Evolutionary conservation across 2,888 invertebrate genomes (phyloP).

Genomic region (Rosalia funebris): DNA sequence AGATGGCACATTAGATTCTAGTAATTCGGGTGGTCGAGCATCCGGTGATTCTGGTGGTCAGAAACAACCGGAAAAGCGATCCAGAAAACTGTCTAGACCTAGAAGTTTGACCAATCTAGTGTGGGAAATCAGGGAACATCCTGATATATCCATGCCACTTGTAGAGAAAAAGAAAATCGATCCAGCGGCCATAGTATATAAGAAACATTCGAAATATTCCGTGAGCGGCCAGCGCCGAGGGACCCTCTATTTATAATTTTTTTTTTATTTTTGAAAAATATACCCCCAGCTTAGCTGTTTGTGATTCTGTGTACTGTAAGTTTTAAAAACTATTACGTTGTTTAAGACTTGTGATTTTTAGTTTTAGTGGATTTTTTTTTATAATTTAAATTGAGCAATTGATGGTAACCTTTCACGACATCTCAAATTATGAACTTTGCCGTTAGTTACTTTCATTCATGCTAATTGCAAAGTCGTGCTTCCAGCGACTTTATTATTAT

Average conservation of each 20-base stretch:
- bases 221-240: slow-evolving; percentile 62
- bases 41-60: slow-evolving; percentile 83
- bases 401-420: slow-evolving; percentile 38
- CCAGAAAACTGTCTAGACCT: slow-evolving; percentile 82
- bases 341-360: slow-evolving; percentile 42
- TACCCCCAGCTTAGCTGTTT: slow-evolving; percentile 52
- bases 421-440: slow-evolving; percentile 2
- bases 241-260: slow-evolving; percentile 63
- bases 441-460: no score
- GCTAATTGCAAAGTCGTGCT: no score
- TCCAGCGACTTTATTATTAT: no score
- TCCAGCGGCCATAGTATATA: slow-evolving; percentile 63
- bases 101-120: slow-evolving; percentile 88
- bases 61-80: slow-evolving; percentile 85
- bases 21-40: slow-evolving; percentile 87
- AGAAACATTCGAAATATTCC: slow-evolving; percentile 66
- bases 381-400: slow-evolving; percentile 37
- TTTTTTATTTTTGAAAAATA: slow-evolving; percentile 15
- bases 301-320: slow-evolving; percentile 53
- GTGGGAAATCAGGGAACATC: slow-evolving; percentile 72
- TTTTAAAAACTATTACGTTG: slow-evolving; percentile 39
- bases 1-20: slow-evolving; percentile 86
- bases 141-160: slow-evolving; percentile 59
- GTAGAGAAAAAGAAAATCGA: slow-evolving; percentile 56
- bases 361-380: slow-evolving; percentile 35